Evolutionary conservation across 2,797 vertebrate species (phyloP), one percentile per base, ranked within the genome.

Genomic region (Sebastes matsubarae): DNA sequence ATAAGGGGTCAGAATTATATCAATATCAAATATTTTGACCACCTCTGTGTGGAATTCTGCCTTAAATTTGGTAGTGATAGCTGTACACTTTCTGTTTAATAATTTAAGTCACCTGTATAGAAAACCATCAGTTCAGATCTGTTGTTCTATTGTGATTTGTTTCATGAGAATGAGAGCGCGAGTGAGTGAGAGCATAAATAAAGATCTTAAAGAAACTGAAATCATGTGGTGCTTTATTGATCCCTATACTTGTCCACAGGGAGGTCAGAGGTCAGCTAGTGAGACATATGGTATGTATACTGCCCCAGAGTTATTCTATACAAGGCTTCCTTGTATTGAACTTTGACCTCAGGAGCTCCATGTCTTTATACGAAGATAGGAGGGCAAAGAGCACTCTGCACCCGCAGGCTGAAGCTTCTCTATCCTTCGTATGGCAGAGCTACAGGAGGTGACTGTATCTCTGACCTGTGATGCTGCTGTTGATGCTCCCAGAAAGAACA

Each of bases 41-140:
- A 89, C 84, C 79, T 91, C 59, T 84, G 83, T 91, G 87, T 91
- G 86, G 78, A 90, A 87, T 92, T 93, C 92, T 93, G 92, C 94
- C 94, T 94, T 95, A 93, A 91, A 87, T 89, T 88, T 83, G 87
- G 89, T 94, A 93, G 90, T 87, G 73, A 70, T 90, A 89, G 85
- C 78, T 77, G 89, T 88, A 83, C 60, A 92, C 86, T 87, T 93
- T 94, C 72, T 77, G 89, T 92, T 5, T 42, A 65, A 89, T 75
- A 71, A 79, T 91, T 93, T 87, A 83, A 88, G 72, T 91, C 80
- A 84, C 81, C 77, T 91, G 90, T 90, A 88, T 77, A 86, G 81
- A 86, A 74, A 75, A 42, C 63, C 38, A 79, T 86, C 67, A 68
- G 78, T 92, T 93, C 77, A 67, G 61, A 87, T 89, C 86, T 88